Evolutionary conservation across 2,797 vertebrate species (phyloP), one percentile per base, ranked within the genome.

Genomic region (Pyrocephalus nanus): DNA sequence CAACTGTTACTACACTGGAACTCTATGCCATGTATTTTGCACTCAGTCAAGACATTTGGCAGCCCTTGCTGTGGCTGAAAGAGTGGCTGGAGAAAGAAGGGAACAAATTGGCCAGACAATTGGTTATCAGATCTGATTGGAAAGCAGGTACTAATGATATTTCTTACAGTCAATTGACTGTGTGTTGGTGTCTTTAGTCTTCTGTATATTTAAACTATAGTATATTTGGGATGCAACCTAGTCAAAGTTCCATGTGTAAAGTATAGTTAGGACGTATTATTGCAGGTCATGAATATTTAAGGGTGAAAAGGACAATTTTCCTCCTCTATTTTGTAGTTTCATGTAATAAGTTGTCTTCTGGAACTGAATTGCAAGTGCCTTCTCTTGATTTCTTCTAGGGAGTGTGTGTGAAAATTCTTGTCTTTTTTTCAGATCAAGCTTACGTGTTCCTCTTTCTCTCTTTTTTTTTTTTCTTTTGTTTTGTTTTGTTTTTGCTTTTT

Each of bases 41-140:
- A 99, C 99, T 58, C 99, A 99, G 88, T 99, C 99, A 79, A 97
- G 99, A 87, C 98, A 99, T 29, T 98, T 99, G 91, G 99, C 99
- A 14, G 98, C 98, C 78, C 98, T 99, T 62, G 98, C 99, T 88
- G 98, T 99, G 93, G 99, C 99, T 66, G 99, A 99, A 97, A 98
- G 99, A 86, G 99, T 99, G 65, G 99, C 99, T 12, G 98, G 98
- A 4, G 99, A 99, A 96, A 98, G 99, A 86, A 98, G 98, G 75
- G 99, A 99, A 96, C 98, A 96, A 48, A 98, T 99, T 86, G 99
- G 99, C 47, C 98, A 99, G 96, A 99, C 98, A 12, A 83, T 99
- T 26, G 99, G 99, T 21, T 99, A 99, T 96, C 99, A 99, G 95
- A 99, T 99, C 85, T 97, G 98, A 82, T 97, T 99, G 88, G 99